Evolutionary conservation across 2,113 vertebrate genomes (phyloP), one percentile per base, ranked within the genome.

Genomic region (Tenebrosternarchus preto): DNA sequence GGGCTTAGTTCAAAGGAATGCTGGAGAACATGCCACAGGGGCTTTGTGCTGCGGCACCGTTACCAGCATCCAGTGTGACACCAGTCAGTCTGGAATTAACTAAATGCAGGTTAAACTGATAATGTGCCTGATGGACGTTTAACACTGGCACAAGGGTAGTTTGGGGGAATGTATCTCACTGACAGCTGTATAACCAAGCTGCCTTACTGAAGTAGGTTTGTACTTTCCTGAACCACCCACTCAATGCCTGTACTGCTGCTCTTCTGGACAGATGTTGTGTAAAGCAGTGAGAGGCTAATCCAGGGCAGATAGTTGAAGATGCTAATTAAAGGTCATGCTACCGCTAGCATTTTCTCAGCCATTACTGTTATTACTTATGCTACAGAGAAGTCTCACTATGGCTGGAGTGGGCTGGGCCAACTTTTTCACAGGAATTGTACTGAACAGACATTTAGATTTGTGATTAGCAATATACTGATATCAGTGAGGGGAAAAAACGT

Each of bases 251-350:
- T 17, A 1, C 57, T 75, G 33, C 31, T 16, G 22, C 33, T 43
- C 24, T n/a, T 20, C 71, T 73, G 43, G 24, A 50, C 12, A 43
- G 22, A 22, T 66, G 39, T 66, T 43, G 1, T 29, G 20, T 16
- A 29, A 43, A 50, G 16, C 74, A 29, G 57, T 50, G 22, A 25
- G 16, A 76, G 80, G 55, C 80, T 83, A 87, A 87, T 81, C 43
- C 2, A 57, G 80, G 82, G 84, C 87, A 91, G 89, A 90, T 90
- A 87, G 87, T 85, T 74, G 63, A 60, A 33, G 71, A 86, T 89
- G 76, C 87, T 87, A 90, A 91, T 91, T 90, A 89, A 86, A 76
- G 6, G 78, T 63, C 39, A 66, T 78, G 76, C 81, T 86, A 86
- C 78, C 74, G 69, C 73, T 22, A 46, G 27, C 59, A 68, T 31